Evolutionary conservation across 1,140 invertebrate species (phyloP).

Genomic region (Bombus waltoni): DNA sequence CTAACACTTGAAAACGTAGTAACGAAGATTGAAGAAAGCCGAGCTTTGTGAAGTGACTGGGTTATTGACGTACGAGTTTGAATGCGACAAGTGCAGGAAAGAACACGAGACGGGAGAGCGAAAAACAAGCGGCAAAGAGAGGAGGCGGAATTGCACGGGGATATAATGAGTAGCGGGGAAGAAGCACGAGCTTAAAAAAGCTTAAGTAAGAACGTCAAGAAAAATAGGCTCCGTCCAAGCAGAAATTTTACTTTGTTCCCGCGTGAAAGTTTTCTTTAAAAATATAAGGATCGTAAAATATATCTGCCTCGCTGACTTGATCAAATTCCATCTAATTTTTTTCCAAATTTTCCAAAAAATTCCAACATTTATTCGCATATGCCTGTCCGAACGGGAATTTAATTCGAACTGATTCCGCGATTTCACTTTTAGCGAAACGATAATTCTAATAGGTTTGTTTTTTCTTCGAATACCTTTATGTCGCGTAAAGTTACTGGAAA

Average conservation of each 20-base stretch:
- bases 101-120: background rate
- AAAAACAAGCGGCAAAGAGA: slow-evolving; percentile 10
- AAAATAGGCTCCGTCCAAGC: background rate
- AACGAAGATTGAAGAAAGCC: background rate
- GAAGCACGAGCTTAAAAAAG: background rate
- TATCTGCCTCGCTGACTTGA: background rate
- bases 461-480: too few species aligned
- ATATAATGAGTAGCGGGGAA: background rate
- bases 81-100: slow-evolving; percentile 11
- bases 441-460: background rate
- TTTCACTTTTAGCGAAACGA: background rate
- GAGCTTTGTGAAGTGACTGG: background rate
- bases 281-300: background rate
- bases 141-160: background rate
- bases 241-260: background rate
- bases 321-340: background rate
- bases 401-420: too few species aligned
- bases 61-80: slow-evolving; percentile 16
- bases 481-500: background rate
- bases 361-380: too few species aligned
- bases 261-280: background rate
- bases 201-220: background rate
- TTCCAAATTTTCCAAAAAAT: too few species aligned
- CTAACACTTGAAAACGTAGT: background rate
- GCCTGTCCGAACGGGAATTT: too few species aligned